Evolutionary conservation across 2,797 vertebrate species (phyloP).

Genomic region (Oreochromis grahami): DNA sequence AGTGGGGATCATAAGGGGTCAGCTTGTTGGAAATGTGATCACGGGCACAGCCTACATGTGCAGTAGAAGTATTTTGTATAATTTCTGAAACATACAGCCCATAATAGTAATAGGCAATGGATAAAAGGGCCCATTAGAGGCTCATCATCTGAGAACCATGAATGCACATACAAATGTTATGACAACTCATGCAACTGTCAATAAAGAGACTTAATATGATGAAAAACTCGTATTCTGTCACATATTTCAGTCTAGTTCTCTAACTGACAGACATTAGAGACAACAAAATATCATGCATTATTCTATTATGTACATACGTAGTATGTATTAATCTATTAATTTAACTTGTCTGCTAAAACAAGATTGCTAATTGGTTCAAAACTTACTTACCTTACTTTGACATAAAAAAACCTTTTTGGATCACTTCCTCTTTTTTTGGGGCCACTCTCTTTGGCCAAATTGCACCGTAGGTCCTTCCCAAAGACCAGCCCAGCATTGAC

Average conservation of each 20-base stretch:
- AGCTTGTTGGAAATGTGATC: background rate
- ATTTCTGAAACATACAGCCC: background rate
- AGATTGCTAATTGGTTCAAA: background rate
- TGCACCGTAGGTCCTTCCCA: constrained; percentile 12
- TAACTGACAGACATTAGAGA: background rate
- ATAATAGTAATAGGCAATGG: background rate
- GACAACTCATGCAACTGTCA: background rate
- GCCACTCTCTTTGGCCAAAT: constrained; percentile 38
- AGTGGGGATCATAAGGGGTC: background rate
- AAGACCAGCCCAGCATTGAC: constrained; percentile 29
- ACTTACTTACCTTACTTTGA: constrained; percentile 1
- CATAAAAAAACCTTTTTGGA: background rate
- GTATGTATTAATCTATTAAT: background rate
- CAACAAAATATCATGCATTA: background rate
- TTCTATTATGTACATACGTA: background rate
- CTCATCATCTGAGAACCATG: background rate
- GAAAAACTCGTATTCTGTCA: background rate
- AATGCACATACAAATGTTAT: background rate
- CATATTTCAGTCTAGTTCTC: background rate
- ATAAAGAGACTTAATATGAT: background rate
- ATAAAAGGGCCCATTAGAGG: background rate
- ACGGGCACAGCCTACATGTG: background rate
- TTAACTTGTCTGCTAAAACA: background rate
- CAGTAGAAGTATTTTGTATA: background rate
- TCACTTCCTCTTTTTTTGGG: background rate